These are phyloP conservation scores for Phalacrocorax aristotelis DNA, from an alignment of 2,113 vertebrate genomes.

Conservation along the genomic window DNA sequence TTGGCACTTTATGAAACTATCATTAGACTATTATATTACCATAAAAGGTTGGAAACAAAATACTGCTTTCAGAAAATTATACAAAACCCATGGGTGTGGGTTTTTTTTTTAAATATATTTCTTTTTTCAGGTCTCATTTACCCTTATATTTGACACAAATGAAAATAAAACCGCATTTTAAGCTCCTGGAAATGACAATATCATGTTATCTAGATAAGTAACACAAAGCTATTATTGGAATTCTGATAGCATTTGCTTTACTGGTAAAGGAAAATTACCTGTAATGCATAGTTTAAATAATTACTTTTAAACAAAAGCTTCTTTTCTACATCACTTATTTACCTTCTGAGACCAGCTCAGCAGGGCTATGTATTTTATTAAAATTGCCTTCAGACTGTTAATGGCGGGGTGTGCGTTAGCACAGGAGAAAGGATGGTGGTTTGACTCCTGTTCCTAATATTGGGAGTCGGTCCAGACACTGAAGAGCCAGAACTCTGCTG, in stretches of 20 bases:
- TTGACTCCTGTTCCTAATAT: slow-evolving; percentile 65
- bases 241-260: slow-evolving; percentile 78
- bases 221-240: slow-evolving; percentile 73
- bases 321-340: slow-evolving; percentile 73
- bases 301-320: slow-evolving; percentile 84
- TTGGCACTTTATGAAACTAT: slow-evolving; percentile 43
- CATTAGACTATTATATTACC: slow-evolving; percentile 52
- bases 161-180: slow-evolving; percentile 70
- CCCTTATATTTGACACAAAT: slow-evolving; percentile 56
- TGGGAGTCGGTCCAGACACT: slow-evolving; percentile 69
- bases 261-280: slow-evolving; percentile 80
- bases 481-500: slow-evolving; percentile 71
- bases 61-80: slow-evolving; percentile 18
- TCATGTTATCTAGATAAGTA: slow-evolving; percentile 67
- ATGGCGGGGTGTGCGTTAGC: slow-evolving; percentile 68
- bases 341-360: slow-evolving; percentile 74
- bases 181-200: slow-evolving; percentile 73
- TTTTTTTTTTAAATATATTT: slow-evolving; percentile 18
- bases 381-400: slow-evolving; percentile 79
- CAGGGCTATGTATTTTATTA: slow-evolving; percentile 76
- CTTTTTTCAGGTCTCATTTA: slow-evolving; percentile 51
- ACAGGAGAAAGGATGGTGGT: slow-evolving; percentile 59
- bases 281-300: slow-evolving; percentile 83
- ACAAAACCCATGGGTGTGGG: neutral
- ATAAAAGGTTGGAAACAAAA: slow-evolving; percentile 55